Evolutionary conservation across 2,113 vertebrate species (phyloP), one percentile per base, ranked within the genome.

Genomic region (Chaenocephalus aceratus): DNA sequence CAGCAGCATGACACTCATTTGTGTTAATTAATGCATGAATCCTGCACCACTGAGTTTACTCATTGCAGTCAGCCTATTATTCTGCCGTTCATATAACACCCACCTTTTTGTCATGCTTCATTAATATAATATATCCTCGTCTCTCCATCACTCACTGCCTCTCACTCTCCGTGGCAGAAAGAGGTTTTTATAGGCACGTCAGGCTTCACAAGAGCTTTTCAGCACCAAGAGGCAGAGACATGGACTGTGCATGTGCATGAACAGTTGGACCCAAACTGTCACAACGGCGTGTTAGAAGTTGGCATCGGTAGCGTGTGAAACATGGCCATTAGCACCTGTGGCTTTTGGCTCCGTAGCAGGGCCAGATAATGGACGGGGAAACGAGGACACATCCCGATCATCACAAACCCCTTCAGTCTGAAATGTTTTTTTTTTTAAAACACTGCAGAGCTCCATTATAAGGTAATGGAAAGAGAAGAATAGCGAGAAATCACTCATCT

Each of bases 21-120:
- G 78, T 85, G 85, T 65, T 93, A 89, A 91, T 91, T 91, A 91
- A 92, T 90, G 82, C 83, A 91, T 86, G 72, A 68, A 77, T 82
- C 70, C 36, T 12, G 44, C 18, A 13, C 60, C 65, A 30, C 59
- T 63, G 61, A 61, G 87, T 84, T 89, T 80, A 69, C 79, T 90
- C 77, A 73, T n/a, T 54, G 70, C 80, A 74, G 65, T 82, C 83
- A 41, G 58, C 67, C 82, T 72, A 64, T 85, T 82, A 82, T 84
- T 74, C 88, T 72, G 74, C 71, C 75, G 72, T 83, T 88, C 88
- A 75, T 65, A 53, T 65, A 68, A 85, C 73, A 72, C 79, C 86
- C 72, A 88, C 83, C 84, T 83, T 85, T 88, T 82, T 87, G 63
- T 74, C 79, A 56, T 12, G 66, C 81, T 87, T 86, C 69, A 90